Conservation (phyloP, 1,140 invertebrate genomes). For the Heterodera schachtii region DNA sequence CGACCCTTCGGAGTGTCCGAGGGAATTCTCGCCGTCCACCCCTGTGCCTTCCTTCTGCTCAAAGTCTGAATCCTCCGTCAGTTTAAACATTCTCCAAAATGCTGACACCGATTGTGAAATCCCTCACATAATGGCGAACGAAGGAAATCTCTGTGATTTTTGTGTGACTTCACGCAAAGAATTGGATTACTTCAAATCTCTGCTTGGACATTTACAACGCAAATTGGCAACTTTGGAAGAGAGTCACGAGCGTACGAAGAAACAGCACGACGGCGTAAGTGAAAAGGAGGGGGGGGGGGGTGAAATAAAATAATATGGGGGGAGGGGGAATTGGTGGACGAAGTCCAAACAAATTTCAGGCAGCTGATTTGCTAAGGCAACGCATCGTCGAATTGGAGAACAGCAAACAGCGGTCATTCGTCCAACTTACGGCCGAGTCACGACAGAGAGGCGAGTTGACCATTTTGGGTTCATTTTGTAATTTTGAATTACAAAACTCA, state of each 20-base stretch:
- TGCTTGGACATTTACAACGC: slow-evolving; percentile 45
- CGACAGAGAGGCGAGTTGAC: slow-evolving; percentile 37
- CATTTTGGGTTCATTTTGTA: no score
- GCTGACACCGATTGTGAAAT: not conserved
- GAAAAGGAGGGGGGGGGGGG: not conserved
- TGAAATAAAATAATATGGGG: no score
- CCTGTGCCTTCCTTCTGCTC: not conserved
- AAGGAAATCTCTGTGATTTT: slow-evolving; percentile 23
- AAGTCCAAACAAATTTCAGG: slow-evolving; percentile 25
- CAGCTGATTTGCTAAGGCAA: slow-evolving; percentile 38
- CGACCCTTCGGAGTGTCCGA: no score
- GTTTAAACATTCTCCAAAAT: not conserved
- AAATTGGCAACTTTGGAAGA: slow-evolving; percentile 44
- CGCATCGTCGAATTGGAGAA: slow-evolving; percentile 50
- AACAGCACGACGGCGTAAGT: slow-evolving; percentile 44
- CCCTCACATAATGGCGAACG: not conserved
- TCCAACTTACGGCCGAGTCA: slow-evolving; percentile 41
- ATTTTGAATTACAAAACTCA: not conserved
- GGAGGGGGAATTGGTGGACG: no score
- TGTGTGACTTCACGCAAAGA: slow-evolving; percentile 41
- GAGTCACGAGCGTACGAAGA: slow-evolving; percentile 43
- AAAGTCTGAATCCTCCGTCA: slow-evolving; percentile 4
- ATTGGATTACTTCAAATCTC: slow-evolving; percentile 46
- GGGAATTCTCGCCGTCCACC: no score
- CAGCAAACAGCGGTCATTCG: slow-evolving; percentile 44